Conservation (phyloP, 92 coral and sea anemone genomes). For the Heliopora coerulea region DNA sequence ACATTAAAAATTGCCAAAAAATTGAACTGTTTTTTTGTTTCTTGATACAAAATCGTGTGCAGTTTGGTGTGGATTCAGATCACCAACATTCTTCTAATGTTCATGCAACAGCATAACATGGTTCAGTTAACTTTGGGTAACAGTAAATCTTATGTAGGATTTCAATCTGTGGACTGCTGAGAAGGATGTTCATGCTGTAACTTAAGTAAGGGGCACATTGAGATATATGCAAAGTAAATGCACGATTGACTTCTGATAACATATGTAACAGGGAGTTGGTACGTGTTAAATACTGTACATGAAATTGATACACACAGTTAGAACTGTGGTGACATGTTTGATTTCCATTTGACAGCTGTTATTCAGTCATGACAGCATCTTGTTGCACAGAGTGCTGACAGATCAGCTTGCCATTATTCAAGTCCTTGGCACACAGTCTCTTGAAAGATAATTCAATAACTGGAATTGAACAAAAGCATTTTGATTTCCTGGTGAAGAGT, state of each 20-base stretch:
- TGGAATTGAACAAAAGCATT: conserved; percentile 1
- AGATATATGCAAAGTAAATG: conserved; percentile 15
- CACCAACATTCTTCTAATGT: neutral
- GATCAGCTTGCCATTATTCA: conserved; percentile 8
- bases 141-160: conserved; percentile 7
- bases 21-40: too few species aligned
- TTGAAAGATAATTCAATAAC: conserved; percentile 1
- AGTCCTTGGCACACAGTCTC: neutral
- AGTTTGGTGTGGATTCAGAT: neutral
- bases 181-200: neutral
- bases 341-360: conserved; percentile 6
- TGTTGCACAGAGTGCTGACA: conserved; percentile 14
- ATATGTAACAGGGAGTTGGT: neutral
- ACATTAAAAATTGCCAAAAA: neutral
- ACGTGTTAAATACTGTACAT: conserved; percentile 13
- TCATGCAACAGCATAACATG: too few species aligned
- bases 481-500: conserved; percentile 2
- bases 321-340: conserved; percentile 16
- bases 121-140: neutral
- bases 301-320: neutral
- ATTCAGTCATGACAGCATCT: conserved; percentile 17
- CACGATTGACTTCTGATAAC: conserved; percentile 15
- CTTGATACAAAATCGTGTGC: neutral
- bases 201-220: conserved; percentile 2
- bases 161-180: neutral